phyloP scores from a whole-genome alignment of 2,888 invertebrate genomes.

The Chymomyza fuscimana region DNA sequence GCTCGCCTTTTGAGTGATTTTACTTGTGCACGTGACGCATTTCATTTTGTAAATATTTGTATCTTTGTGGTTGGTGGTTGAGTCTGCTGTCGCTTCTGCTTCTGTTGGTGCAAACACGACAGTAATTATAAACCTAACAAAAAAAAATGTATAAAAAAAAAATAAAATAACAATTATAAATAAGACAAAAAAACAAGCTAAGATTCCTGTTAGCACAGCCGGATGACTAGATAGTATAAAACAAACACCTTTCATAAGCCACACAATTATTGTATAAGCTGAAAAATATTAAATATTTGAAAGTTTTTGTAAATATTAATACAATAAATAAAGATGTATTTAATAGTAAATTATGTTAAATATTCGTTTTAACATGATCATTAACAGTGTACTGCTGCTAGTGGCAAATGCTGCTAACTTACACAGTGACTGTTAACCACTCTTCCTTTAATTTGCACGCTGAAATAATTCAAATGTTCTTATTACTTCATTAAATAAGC shows the following conservation, averaged over 20 bases:
- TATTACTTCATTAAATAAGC: too few species aligned
- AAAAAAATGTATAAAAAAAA: constrained; percentile 15
- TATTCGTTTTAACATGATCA: background rate
- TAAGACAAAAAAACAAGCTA: constrained; percentile 24
- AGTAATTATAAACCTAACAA: constrained; percentile 38
- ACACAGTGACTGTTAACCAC: too few species aligned
- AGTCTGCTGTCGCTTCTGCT: constrained; percentile 3
- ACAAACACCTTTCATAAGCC: background rate
- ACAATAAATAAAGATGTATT: background rate
- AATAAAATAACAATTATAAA: background rate
- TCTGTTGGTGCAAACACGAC: background rate
- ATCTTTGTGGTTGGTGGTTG: constrained; percentile 7
- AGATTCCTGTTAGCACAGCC: constrained; percentile 50
- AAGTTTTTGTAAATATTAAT: background rate
- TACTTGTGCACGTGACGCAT: constrained; percentile 61
- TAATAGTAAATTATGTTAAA: background rate
- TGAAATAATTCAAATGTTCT: too few species aligned
- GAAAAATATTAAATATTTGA: background rate
- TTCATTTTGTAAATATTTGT: constrained; percentile 47
- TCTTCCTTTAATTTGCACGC: too few species aligned
- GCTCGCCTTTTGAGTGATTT: constrained; percentile 34
- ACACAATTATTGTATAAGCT: background rate
- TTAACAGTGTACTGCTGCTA: too few species aligned
- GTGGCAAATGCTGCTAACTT: too few species aligned
- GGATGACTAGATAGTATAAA: constrained; percentile 52